These are phyloP conservation scores for Monoplex corrugatus DNA, from an alignment of 2,888 invertebrate genomes.

Conservation along the genomic window DNA sequence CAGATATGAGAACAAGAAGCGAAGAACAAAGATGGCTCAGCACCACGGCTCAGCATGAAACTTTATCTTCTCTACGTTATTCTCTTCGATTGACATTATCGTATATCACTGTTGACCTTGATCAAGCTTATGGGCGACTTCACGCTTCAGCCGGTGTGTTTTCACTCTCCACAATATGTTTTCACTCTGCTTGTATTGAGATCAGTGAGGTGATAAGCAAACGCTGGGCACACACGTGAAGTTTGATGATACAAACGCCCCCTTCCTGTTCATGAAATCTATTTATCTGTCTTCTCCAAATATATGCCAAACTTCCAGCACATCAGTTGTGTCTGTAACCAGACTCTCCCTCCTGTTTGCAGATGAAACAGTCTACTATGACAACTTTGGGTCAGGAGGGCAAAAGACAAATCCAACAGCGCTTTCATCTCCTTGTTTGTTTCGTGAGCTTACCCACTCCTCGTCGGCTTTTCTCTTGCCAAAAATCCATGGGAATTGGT, in stretches of 20 bases:
- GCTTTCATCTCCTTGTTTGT: too few species aligned
- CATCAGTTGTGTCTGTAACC: not conserved
- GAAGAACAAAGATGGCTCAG: too few species aligned
- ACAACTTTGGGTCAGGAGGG: too few species aligned
- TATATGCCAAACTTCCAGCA: not conserved
- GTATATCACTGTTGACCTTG: too few species aligned
- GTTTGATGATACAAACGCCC: not conserved
- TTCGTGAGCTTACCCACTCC: not conserved
- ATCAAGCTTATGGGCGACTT: too few species aligned
- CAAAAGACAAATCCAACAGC: too few species aligned
- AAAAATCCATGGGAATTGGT: not conserved
- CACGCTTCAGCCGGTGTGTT: too few species aligned
- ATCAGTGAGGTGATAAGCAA: not conserved
- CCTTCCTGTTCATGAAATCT: not conserved
- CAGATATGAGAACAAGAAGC: too few species aligned
- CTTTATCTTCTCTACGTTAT: too few species aligned
- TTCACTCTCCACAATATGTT: not conserved
- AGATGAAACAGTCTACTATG: not conserved
- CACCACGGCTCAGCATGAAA: too few species aligned
- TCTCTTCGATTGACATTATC: too few species aligned
- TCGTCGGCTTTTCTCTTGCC: not conserved
- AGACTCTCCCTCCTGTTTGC: conserved; percentile 3
- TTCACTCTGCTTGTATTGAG: too few species aligned
- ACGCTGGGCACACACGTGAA: not conserved
- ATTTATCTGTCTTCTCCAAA: not conserved